A percentile compares a stretch with the other conserved stretches of the same genome.
These are phyloP conservation scores for Thamnaconus septentrionalis DNA, from an alignment of 2,113 vertebrate species.

Conservation along the genomic window DNA sequence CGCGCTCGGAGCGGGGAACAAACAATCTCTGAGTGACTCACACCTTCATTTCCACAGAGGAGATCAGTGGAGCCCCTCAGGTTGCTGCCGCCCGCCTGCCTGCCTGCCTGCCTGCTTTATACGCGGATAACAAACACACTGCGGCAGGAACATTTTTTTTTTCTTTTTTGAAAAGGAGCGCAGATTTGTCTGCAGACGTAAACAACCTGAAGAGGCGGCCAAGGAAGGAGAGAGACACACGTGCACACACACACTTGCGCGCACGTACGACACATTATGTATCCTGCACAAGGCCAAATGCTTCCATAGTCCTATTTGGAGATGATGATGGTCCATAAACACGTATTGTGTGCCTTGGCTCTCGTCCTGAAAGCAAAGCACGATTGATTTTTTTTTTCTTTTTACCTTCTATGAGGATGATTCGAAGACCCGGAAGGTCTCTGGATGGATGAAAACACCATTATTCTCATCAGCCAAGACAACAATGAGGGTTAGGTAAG, in stretches of 20 bases:
- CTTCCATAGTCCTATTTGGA: conserved; percentile 34
- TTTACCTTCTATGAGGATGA: conserved; percentile 14
- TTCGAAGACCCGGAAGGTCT: conserved; percentile 16
- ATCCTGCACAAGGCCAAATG: conserved; percentile 31
- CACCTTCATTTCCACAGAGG: conserved; percentile 29
- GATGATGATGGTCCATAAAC: conserved; percentile 34
- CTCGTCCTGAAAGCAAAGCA: conserved; percentile 45
- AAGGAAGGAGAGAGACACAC: no score
- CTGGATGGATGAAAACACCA: conserved; percentile 23
- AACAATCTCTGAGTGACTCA: neutral
- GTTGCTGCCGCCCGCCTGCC: neutral
- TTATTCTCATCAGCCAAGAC: conserved; percentile 22
- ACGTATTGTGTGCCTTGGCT: conserved; percentile 40
- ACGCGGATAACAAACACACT: conserved; percentile 29
- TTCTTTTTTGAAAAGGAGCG: conserved; percentile 19
- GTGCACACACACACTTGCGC: neutral
- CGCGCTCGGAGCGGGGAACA: no score
- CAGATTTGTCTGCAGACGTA: conserved; percentile 20
- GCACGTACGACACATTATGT: conserved; percentile 8
- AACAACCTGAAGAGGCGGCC: conserved; percentile 15
- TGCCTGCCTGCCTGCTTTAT: conserved; percentile 12
- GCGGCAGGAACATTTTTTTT: conserved; percentile 1
- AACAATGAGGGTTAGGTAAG: conserved; percentile 35
- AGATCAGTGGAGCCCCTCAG: neutral
- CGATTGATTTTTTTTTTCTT: conserved; percentile 12